A percentile compares a stretch with the other conserved stretches of the same genome.
These are phyloP conservation scores for Callimico goeldii DNA, from an alignment of 2,797 vertebrate genomes.

Conservation along the genomic window DNA sequence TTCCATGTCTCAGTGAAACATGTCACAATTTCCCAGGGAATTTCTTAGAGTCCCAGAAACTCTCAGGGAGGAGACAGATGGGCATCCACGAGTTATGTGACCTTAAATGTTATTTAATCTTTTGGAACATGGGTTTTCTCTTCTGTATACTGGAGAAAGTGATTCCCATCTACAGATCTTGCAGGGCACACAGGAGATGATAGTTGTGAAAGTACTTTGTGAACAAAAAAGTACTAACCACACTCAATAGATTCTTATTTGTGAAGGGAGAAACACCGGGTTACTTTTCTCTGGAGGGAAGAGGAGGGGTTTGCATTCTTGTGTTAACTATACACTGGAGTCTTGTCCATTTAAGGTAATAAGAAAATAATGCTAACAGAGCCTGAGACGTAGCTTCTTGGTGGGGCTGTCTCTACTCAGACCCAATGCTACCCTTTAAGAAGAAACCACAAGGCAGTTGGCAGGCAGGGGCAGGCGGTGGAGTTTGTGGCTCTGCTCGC, in stretches of 20 bases:
- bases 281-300: constrained; percentile 50
- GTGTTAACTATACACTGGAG: constrained; percentile 35
- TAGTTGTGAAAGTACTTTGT: constrained; percentile 15
- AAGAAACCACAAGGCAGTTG: background rate
- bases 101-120: background rate
- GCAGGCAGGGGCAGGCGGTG: background rate
- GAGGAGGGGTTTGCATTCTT: constrained; percentile 66
- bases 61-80: background rate
- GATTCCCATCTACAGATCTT: background rate
- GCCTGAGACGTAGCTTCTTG: constrained; percentile 8
- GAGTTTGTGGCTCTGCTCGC: background rate
- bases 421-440: background rate
- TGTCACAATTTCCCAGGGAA: background rate
- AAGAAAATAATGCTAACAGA: constrained; percentile 43
- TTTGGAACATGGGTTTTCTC: constrained; percentile 1
- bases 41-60: background rate
- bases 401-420: background rate
- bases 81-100: background rate
- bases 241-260: constrained; percentile 8
- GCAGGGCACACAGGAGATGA: background rate
- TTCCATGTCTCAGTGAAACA: background rate
- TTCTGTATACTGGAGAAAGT: background rate
- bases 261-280: background rate
- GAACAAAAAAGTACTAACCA: background rate
- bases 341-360: constrained; percentile 73